Evolutionary conservation across 2,113 vertebrate species (phyloP).

Genomic region (Lampris megalopsis): DNA sequence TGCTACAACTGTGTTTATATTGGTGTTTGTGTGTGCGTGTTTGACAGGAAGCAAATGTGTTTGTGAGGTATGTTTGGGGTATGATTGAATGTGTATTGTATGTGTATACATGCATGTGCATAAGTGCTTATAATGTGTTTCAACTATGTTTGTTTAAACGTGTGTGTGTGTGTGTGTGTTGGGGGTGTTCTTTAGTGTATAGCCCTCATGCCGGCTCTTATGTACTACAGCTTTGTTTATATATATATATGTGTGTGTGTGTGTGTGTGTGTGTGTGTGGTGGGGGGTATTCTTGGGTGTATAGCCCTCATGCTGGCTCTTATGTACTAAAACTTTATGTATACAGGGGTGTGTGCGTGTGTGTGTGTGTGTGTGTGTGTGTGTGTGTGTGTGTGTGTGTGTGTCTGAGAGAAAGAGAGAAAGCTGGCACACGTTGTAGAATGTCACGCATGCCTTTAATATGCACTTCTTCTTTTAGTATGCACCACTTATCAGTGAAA

Average conservation of each 20-base stretch:
- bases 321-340: too few species aligned
- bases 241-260: background rate
- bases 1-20: background rate
- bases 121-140: background rate
- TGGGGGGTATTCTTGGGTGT: too few species aligned
- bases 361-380: too few species aligned
- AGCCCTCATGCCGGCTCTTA: background rate
- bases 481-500: too few species aligned
- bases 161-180: background rate
- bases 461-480: too few species aligned
- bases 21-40: background rate
- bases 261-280: too few species aligned
- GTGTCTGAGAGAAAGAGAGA: too few species aligned
- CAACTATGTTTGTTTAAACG: background rate
- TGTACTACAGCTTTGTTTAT: too few species aligned
- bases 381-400: too few species aligned
- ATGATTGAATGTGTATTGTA: background rate
- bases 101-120: conserved; percentile 20
- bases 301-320: background rate
- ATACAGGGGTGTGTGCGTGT: background rate
- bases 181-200: too few species aligned
- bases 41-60: background rate
- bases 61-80: background rate
- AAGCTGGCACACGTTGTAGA: too few species aligned
- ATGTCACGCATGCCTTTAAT: too few species aligned